Evolutionary conservation across 2,888 invertebrate genomes (phyloP).

Genomic region (Calameuta pallipes): DNA sequence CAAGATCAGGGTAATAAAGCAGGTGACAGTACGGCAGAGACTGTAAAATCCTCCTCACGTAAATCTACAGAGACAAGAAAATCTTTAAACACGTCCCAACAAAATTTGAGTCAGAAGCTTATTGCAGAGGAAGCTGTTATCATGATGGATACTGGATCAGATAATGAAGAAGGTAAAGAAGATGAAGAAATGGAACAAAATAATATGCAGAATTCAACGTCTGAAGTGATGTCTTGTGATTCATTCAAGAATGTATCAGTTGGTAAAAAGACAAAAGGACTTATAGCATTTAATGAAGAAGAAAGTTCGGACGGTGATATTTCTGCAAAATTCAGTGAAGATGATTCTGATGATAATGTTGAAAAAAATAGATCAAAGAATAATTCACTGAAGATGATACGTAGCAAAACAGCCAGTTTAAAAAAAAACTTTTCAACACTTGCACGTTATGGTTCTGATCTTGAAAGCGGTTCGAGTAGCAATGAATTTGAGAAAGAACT

Average conservation of each 20-base stretch:
- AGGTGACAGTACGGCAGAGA: not conserved
- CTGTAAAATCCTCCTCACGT: not conserved
- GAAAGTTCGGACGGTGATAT: not conserved
- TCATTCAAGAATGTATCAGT: not conserved
- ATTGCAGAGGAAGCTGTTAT: not conserved
- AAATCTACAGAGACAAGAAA: not conserved
- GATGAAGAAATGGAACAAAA: conserved; percentile 3
- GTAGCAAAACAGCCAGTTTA: not conserved
- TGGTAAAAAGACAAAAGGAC: not conserved
- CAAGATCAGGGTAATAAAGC: not conserved
- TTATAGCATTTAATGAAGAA: not conserved
- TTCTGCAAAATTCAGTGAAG: not conserved
- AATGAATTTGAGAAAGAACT: conserved; percentile 14
- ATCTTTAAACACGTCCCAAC: not conserved
- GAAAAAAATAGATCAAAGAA: not conserved
- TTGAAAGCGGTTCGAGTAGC: conserved; percentile 10
- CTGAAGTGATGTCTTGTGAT: not conserved
- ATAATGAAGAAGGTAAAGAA: conserved; percentile 1
- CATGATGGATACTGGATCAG: not conserved
- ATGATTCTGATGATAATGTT: not conserved
- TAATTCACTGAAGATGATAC: not conserved
- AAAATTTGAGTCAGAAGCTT: not conserved
- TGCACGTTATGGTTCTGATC: conserved; percentile 30
- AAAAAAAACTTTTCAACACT: conserved; percentile 24
- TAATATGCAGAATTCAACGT: not conserved